Evolutionary conservation across 2,888 invertebrate species (phyloP), one percentile per base, ranked within the genome.

Genomic region (Pachydiplax longipennis): DNA sequence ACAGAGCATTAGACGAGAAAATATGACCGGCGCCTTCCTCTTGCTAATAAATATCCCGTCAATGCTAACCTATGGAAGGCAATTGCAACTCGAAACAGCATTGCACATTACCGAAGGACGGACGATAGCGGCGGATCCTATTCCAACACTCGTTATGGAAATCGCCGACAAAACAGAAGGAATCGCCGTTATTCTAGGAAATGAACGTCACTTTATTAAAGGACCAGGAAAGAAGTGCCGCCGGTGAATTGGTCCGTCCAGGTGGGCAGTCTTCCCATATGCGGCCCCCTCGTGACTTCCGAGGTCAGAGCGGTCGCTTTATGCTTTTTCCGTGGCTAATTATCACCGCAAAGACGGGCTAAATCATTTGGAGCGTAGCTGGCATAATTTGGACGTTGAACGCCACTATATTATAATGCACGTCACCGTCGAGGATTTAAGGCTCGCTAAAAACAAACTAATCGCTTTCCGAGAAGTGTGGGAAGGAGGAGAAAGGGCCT

Each of bases 351-450:
- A 18, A 48, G 58, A 31, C 15, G 58, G 83, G 58, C 53, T 83
- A 58, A 83, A 83, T 53, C 83, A 35, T 35, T 18, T 18, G 31
- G 25, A 25, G 31, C 35, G 31, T 15, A 83, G 31, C 35, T 58
- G 53, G 53, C 58, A 83, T 58, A 83, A 83, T 35, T 13, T 58
- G 58, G 58, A 58, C 83, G 58, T 53, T 83, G 25, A 83, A 83
- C 35, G 31, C 58, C 83, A 58, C 58, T 83, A 83, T 31, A 83
- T 83, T 58, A 83, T 58, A 83, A 58, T 83, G 53, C 48, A 25
- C 31, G 83, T 83, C 83, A 83, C 18, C 35, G 13, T 0, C 2
- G 35, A 53, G 82, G 83, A 58, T 58, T 83, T 83, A 83, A 58
- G 53, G 35, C 18, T 35, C 31, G 31, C 31, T 22, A 25, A 53